Evolutionary conservation across 2,113 vertebrate genomes (phyloP), one percentile per base, ranked within the genome.

Genomic region (Sinocyclocheilus anshuiensis): DNA sequence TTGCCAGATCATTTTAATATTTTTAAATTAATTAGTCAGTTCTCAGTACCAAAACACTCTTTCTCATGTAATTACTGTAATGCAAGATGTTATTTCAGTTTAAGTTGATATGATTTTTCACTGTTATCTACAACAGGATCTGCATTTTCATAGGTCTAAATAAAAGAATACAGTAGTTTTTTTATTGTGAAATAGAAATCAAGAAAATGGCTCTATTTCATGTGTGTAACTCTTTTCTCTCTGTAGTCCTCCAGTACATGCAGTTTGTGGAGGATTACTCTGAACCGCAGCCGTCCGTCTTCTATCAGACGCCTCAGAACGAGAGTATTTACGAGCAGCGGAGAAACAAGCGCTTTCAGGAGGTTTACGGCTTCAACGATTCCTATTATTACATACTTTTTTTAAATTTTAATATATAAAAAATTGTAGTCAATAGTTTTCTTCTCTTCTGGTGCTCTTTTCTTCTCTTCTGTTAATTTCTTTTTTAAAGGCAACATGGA

Each of bases 231-330:
- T 50, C n/a, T 42, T 6, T 22, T 65, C 13, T 71, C 2, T 63
- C 55, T 45, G 36, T 3, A 99, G 98, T 99, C 94, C 94, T 96
- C 92, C 96, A 97, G 13, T 99, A 99, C 88, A 99, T 99, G 98
- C 97, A 98, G 94, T 97, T 99, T 85, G 96, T 99, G 10, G 98
- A 99, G 87, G 98, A 99, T 93, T 99, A 99, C 94, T 99, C 98
- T 0, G 98, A 99, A 91, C 98, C 98, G 0, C 98, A 99, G 95
- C 98, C 98, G 0, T 97, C 97, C 36, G 89, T 98, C 89, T 99
- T 99, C 96, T 99, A 99, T 94, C 97, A 98, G 94, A 98, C 95
- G 24, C 97, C 98, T 0, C 97, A 98, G 94, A 99, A 95, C 0
- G 98, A 99, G 86, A 97, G 97, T 94, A 96, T 99, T 92, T 99